Evolutionary conservation across 2,113 vertebrate species (phyloP).

Genomic region (Pterocles burchelli): DNA sequence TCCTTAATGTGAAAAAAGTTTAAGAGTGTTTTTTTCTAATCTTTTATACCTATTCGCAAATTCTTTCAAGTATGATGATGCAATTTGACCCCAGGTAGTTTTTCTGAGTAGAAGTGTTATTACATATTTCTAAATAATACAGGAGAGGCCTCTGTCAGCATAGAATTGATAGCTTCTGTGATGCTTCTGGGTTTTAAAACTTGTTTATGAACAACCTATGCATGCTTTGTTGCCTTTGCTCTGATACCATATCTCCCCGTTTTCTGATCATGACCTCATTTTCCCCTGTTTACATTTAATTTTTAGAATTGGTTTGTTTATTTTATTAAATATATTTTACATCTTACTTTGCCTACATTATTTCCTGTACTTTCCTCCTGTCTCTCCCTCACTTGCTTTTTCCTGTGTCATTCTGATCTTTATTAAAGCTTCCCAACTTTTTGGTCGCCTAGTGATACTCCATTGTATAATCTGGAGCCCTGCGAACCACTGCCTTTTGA

Average conservation of each 20-base stretch:
- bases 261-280: conserved; percentile 68
- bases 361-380: conserved; percentile 83
- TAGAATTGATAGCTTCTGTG: not conserved
- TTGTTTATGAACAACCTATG: not conserved
- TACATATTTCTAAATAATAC: not conserved
- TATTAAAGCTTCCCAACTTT: conserved; percentile 99
- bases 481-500: conserved; percentile 96
- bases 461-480: conserved; percentile 96
- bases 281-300: conserved; percentile 57
- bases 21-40: not conserved
- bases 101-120: not conserved
- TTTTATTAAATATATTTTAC: conserved; percentile 57
- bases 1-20: not conserved
- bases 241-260: conserved; percentile 48
- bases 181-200: not conserved
- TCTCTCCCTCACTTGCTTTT: conserved; percentile 89
- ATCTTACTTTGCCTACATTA: conserved; percentile 79
- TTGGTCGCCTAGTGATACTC: conserved; percentile 99
- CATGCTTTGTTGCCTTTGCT: conserved; percentile 48
- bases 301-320: conserved; percentile 67
- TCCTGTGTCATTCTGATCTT: conserved; percentile 88
- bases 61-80: not conserved
- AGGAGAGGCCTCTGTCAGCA: not conserved
- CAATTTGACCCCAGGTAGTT: not conserved
- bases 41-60: not conserved